These are phyloP conservation scores for Selenia dentaria DNA, from an alignment of 2,888 invertebrate species.

Conservation along the genomic window DNA sequence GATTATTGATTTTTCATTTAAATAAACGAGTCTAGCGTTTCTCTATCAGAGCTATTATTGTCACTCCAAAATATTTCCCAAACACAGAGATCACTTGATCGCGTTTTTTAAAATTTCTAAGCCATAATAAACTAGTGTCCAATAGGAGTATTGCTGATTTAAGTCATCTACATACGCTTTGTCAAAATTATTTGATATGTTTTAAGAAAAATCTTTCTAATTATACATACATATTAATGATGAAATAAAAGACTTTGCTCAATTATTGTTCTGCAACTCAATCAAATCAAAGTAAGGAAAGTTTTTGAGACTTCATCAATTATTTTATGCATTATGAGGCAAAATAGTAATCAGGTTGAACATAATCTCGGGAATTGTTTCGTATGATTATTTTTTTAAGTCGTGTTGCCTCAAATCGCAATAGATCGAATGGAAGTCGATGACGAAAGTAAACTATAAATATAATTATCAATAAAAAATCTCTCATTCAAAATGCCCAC, in stretches of 20 bases:
- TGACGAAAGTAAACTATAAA: conserved; percentile 44
- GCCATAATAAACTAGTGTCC: conserved; percentile 44
- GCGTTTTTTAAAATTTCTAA: conserved; percentile 37
- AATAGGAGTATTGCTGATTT: conserved; percentile 30
- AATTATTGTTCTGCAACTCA: conserved; percentile 58
- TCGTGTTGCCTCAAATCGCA: conserved; percentile 15
- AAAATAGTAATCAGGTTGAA: neutral
- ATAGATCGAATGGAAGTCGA: conserved; percentile 11
- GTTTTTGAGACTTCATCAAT: conserved; percentile 21
- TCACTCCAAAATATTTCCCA: conserved; percentile 50
- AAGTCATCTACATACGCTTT: conserved; percentile 43
- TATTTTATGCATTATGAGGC: neutral
- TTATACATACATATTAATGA: conserved; percentile 25
- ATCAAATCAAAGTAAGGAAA: conserved; percentile 43
- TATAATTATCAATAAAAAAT: conserved; percentile 12
- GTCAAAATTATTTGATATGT: conserved; percentile 70
- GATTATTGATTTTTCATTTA: too few species aligned
- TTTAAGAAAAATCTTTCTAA: conserved; percentile 55
- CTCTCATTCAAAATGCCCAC: conserved; percentile 42
- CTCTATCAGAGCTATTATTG: conserved; percentile 62
- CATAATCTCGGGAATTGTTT: neutral
- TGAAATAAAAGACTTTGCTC: conserved; percentile 56
- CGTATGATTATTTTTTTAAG: conserved; percentile 3
- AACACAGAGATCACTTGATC: conserved; percentile 40
- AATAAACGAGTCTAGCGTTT: conserved; percentile 53